Percentiles rank a stretch among this genome's conserved stretches.
Evolutionary conservation across 2,113 vertebrate species (phyloP).

Genomic region (Ibidorhyncha struthersii): DNA sequence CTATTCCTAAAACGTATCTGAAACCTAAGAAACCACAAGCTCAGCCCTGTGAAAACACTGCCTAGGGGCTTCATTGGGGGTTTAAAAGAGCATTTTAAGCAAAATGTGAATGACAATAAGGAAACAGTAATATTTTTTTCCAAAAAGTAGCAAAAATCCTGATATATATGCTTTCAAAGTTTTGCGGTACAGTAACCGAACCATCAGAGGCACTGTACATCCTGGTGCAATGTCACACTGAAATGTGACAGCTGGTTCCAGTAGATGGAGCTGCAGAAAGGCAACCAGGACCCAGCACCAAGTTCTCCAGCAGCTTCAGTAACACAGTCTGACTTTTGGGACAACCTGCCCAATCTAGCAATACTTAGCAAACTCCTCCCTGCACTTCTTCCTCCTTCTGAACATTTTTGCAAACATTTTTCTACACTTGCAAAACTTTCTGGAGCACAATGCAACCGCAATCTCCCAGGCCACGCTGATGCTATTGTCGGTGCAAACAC

Average conservation of each 20-base stretch:
- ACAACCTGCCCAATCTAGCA: not conserved
- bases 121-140: not conserved
- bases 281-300: not conserved
- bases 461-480: not conserved
- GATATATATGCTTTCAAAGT: not conserved
- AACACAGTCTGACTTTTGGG: not conserved
- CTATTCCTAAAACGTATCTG: not conserved
- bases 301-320: not conserved
- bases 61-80: accelerated
- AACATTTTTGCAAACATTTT: not conserved
- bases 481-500: not conserved
- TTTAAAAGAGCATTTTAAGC: not conserved
- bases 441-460: accelerated
- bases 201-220: not conserved
- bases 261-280: conserved; percentile 54
- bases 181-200: not conserved
- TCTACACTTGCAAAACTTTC: not conserved
- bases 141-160: not conserved
- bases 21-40: not conserved
- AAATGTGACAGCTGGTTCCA: not conserved
- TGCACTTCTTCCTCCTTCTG: not conserved
- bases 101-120: not conserved
- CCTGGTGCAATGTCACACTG: accelerated
- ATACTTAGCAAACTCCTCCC: not conserved
- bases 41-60: not conserved